A percentile compares a stretch with the other conserved stretches of the same genome.
Conservation (phyloP, 2,113 vertebrate species). For the Butastur rufipennis region DNA sequence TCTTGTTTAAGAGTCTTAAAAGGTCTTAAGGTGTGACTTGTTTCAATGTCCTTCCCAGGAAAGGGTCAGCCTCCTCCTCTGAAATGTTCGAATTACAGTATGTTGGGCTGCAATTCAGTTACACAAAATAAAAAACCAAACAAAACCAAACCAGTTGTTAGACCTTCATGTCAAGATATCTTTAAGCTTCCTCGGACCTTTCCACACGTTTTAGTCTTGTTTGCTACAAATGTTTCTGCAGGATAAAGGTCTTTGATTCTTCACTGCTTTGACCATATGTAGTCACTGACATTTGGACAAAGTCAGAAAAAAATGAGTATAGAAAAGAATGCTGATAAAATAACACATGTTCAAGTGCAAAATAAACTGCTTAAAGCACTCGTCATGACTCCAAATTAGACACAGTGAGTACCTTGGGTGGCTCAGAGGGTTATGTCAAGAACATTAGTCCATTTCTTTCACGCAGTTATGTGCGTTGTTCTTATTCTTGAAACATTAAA, state of each 20-base stretch:
- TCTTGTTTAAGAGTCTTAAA: background rate
- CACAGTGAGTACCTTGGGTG: background rate
- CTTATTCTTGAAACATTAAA: background rate
- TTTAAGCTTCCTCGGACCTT: background rate
- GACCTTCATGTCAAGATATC: background rate
- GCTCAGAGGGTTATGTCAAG: background rate
- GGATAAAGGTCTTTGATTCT: background rate
- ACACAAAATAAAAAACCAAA: background rate
- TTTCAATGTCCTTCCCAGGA: background rate
- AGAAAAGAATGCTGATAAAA: background rate
- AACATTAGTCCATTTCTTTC: background rate
- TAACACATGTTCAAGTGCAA: background rate
- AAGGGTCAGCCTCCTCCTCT: background rate
- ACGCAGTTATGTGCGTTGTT: background rate
- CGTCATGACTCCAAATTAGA: background rate
- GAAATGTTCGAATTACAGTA: background rate
- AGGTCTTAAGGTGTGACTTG: background rate
- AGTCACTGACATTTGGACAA: background rate
- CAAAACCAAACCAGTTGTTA: background rate
- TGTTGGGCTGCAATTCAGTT: background rate
- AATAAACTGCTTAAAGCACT: background rate
- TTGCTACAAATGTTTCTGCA: background rate
- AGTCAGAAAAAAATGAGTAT: background rate
- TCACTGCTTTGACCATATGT: background rate
- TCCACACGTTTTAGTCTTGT: background rate